A percentile compares a stretch with the other conserved stretches of the same genome.
Evolutionary conservation across 1,140 invertebrate species (phyloP).

Genomic region (Pogonomyrmex barbatus): DNA sequence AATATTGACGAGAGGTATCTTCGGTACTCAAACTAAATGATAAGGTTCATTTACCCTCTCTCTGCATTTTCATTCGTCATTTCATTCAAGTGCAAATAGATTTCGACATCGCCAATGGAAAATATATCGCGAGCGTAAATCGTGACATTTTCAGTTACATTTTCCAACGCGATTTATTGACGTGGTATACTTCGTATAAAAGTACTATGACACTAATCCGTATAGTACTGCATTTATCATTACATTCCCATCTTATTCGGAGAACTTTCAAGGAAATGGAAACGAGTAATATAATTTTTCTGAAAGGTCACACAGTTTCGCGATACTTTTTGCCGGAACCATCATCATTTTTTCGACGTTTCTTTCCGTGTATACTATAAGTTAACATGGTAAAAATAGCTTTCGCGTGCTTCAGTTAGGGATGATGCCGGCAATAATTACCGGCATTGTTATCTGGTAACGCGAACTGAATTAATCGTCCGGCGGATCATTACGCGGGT

Average conservation of each 20-base stretch:
- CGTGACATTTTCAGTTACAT: neutral
- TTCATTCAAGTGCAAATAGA: neutral
- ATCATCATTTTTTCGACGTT: neutral
- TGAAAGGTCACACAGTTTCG: slow-evolving; percentile 4
- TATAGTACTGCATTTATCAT: neutral
- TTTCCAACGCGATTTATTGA: neutral
- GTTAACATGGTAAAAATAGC: neutral
- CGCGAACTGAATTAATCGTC: neutral
- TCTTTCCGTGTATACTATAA: neutral
- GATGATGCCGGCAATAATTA: neutral
- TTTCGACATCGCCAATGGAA: neutral
- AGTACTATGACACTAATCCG: neutral
- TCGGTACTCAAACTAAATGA: neutral
- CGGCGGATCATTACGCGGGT: neutral
- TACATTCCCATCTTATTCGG: neutral
- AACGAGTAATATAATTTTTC: neutral
- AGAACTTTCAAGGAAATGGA: neutral
- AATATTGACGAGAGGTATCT: neutral
- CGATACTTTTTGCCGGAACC: neutral
- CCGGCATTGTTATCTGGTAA: neutral
- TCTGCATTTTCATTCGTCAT: neutral
- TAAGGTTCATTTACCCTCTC: neutral
- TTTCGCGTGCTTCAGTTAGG: neutral
- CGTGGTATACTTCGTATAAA: neutral
- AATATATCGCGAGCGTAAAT: neutral